Evolutionary conservation across 2,888 invertebrate species (phyloP).

Genomic region (Hemaris fuciformis): DNA sequence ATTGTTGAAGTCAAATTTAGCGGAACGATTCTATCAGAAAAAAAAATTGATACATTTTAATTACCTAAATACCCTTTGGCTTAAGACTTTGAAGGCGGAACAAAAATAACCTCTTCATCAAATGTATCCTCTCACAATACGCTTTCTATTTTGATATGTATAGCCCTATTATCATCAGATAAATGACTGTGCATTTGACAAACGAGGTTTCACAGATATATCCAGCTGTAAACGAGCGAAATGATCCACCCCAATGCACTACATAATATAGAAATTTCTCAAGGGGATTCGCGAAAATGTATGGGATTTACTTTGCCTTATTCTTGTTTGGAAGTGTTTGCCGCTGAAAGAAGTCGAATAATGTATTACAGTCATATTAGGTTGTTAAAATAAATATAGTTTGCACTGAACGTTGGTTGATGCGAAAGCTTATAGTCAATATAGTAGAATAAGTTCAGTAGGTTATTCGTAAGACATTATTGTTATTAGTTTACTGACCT

Average conservation of each 20-base stretch:
- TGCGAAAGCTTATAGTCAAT: constrained; percentile 7
- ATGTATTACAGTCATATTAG: constrained; percentile 15
- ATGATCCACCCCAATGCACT: constrained; percentile 77
- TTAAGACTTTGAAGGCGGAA: no score
- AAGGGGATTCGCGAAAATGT: constrained; percentile 64
- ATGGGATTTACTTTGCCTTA: constrained; percentile 64
- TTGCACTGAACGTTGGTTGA: not conserved
- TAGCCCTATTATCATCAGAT: constrained; percentile 60
- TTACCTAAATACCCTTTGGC: no score
- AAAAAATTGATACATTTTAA: no score
- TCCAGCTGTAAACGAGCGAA: constrained; percentile 73
- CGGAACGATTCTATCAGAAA: no score
- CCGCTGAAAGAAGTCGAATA: constrained; percentile 15
- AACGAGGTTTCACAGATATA: constrained; percentile 78
- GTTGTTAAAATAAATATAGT: not conserved
- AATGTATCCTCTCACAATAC: constrained; percentile 10
- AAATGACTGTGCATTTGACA: constrained; percentile 80
- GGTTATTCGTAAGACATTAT: no score
- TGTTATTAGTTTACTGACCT: no score
- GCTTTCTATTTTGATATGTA: constrained; percentile 21
- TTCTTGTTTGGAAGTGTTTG: constrained; percentile 40
- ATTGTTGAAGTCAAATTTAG: no score
- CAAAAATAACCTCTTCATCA: not conserved
- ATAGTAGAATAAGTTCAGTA: not conserved
- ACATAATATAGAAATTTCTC: constrained; percentile 72